Evolutionary conservation across 2,888 invertebrate species (phyloP), one percentile per base, ranked within the genome.

Genomic region (Himalopsyche kuldschensis): DNA sequence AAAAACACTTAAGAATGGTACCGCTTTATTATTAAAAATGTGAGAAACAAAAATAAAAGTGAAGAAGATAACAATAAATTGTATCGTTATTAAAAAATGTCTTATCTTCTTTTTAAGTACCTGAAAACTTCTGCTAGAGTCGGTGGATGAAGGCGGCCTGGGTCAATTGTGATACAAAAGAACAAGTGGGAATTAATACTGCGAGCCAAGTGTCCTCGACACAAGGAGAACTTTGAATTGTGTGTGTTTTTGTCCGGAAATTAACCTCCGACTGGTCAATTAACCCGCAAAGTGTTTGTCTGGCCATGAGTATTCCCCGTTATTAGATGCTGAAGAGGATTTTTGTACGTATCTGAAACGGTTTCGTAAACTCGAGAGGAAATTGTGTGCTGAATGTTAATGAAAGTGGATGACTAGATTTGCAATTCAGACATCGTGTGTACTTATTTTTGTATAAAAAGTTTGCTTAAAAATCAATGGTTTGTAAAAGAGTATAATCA

Each of bases 191-290:
- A 76, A 76, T 76, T 47, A 47, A n/a, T 17, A 55, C n/a, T 35
- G 20, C 30, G 78, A 48, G 78, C 76, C 55, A 55, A 82, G 82
- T 78, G 78, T 78, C 78, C 82, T 78, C 76, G 55, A 4, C 69
- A 75, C 35, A 41, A 47, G 27, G 63, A 77, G 80, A 35, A 77
- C 46, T 69, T 27, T 69, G 69, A 69, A 69, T 69, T 69, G 69
- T 46, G 80, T 80, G 81, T 84, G 83, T 80, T 81, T 83, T 84
- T 82, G 80, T 79, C 80, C 80, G 84, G 84, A 84, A 84, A 84
- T 84, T 84, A 84, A 82, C 82, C 75, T 82, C 69, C 75, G 63
- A 82, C 75, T 82, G 84, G 80, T 81, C 84, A 82, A 84, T 84
- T 84, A 82, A 82, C 82, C 80, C 75, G 76, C 75, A 78, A 80